Evolutionary conservation across 2,888 invertebrate genomes (phyloP).

Genomic region (Villa cingulata): DNA sequence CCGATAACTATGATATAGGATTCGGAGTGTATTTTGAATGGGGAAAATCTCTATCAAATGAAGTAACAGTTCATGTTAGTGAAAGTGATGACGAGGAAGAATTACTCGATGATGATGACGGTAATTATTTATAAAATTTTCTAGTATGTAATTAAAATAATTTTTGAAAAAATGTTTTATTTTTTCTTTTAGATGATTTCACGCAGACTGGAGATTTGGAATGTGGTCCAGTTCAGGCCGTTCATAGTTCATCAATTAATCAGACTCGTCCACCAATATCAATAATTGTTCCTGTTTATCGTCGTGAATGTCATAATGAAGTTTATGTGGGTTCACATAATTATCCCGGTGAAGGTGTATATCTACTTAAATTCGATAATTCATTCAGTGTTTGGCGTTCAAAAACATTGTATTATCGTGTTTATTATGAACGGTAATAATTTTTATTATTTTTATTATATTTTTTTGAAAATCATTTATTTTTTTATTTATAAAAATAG

Average conservation of each 20-base stretch:
- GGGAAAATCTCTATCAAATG: constrained; percentile 73
- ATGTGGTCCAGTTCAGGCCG: constrained; percentile 35
- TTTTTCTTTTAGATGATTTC: constrained; percentile 18
- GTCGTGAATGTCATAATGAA: constrained; percentile 92
- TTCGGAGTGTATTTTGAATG: constrained; percentile 99
- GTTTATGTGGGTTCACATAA: constrained; percentile 95
- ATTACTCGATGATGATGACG: constrained; percentile 37
- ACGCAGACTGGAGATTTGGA: constrained; percentile 46
- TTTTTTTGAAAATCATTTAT: constrained; percentile 1
- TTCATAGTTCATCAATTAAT: neutral
- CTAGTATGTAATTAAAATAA: neutral
- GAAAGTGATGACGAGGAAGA: constrained; percentile 77
- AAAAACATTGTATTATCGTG: constrained; percentile 96
- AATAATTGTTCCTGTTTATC: constrained; percentile 85
- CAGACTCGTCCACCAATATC: constrained; percentile 37
- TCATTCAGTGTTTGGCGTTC: constrained; percentile 98
- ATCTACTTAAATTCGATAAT: constrained; percentile 97
- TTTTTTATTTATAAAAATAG: too few species aligned
- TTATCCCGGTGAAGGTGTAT: constrained; percentile 95
- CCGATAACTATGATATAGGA: constrained; percentile 93
- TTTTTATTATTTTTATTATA: neutral
- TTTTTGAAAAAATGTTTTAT: too few species aligned
- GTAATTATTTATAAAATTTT: constrained; percentile 5
- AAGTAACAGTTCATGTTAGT: constrained; percentile 81
- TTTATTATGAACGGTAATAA: constrained; percentile 76